phyloP scores from a whole-genome alignment of 2,113 vertebrate genomes.

The Anhinga rufa region DNA sequence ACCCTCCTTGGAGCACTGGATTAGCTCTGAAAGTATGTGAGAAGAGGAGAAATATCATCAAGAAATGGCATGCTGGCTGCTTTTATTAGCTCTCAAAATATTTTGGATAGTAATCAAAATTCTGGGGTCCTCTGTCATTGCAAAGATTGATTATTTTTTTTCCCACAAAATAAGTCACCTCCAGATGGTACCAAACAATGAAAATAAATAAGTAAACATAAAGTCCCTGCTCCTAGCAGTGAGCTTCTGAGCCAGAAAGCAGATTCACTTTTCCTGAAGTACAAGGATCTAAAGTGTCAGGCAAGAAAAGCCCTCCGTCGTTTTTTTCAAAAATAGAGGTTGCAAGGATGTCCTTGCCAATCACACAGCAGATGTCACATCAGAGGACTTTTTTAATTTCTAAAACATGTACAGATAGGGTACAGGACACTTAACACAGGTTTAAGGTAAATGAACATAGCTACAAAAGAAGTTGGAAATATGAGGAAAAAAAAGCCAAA shows the following conservation, averaged over 20 bases:
- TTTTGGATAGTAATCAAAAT: neutral
- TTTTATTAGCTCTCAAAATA: conserved; percentile 30
- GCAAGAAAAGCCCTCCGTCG: neutral
- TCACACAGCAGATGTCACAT: neutral
- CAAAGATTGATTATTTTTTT: neutral
- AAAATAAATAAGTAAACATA: neutral
- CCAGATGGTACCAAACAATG: neutral
- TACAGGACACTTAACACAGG: neutral
- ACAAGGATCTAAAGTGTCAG: neutral
- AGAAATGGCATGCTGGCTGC: neutral
- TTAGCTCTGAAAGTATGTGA: conserved; percentile 29
- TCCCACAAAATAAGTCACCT: neutral
- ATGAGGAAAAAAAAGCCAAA: neutral
- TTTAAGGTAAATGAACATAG: neutral
- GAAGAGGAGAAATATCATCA: neutral
- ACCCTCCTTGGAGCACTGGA: neutral
- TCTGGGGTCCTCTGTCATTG: neutral
- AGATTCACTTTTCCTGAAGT: neutral
- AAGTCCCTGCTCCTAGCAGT: neutral
- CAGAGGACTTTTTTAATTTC: neutral
- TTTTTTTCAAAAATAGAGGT: neutral
- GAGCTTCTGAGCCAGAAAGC: neutral
- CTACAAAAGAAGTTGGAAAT: neutral
- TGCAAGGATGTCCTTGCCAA: neutral
- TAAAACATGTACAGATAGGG: neutral